Conservation (phyloP, 2,888 invertebrate species). For the Epirrhoe tristata region DNA sequence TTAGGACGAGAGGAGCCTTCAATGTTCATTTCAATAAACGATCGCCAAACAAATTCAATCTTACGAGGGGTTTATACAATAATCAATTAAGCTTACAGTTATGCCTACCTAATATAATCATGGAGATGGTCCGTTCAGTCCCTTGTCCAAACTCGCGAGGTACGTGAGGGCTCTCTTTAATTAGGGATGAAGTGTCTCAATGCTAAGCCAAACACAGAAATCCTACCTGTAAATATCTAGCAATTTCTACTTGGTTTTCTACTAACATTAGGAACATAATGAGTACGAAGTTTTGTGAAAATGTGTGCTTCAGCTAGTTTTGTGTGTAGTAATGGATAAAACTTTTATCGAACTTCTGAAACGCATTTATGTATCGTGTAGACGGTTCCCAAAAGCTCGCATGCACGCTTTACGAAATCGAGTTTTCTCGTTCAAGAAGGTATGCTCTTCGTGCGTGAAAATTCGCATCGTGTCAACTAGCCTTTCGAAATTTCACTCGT, state of each 20-base stretch:
- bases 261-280: not conserved
- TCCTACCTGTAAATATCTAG: slow-evolving; percentile 12
- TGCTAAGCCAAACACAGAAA: slow-evolving; percentile 37
- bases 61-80: slow-evolving; percentile 30
- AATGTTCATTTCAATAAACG: slow-evolving; percentile 34
- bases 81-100: slow-evolving; percentile 35
- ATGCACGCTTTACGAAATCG: too few species aligned
- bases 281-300: too few species aligned
- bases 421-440: too few species aligned
- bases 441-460: too few species aligned
- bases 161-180: slow-evolving; percentile 68
- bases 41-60: slow-evolving; percentile 35
- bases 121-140: slow-evolving; percentile 45
- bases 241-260: not conserved
- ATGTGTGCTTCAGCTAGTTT: too few species aligned
- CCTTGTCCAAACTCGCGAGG: slow-evolving; percentile 63
- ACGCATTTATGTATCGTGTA: too few species aligned
- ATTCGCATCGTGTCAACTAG: too few species aligned
- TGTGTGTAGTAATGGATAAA: too few species aligned
- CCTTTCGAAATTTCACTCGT: too few species aligned
- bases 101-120: slow-evolving; percentile 35
- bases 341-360: too few species aligned
- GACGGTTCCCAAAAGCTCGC: too few species aligned
- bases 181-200: slow-evolving; percentile 63
- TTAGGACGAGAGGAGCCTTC: slow-evolving; percentile 26